Conservation (phyloP, 2,888 invertebrate species). For the Tetranychus truncatus region DNA sequence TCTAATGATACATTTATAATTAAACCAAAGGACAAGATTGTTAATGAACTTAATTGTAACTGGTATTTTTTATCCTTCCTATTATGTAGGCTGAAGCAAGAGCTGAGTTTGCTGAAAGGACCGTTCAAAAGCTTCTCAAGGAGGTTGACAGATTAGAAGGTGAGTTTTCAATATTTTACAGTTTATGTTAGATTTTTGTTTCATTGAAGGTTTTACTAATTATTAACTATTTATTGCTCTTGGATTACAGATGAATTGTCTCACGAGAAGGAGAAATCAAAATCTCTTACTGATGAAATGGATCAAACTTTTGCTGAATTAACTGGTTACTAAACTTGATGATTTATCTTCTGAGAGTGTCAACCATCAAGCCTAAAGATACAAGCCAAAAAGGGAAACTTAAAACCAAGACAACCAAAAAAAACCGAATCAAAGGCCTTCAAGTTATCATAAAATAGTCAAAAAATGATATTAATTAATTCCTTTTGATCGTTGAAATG, state of each 20-base stretch:
- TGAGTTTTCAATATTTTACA: constrained; percentile 27
- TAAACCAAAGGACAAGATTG: too few relatives aligned
- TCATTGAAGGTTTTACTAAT: background rate
- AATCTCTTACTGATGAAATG: constrained; percentile 91
- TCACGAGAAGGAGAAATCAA: constrained; percentile 84
- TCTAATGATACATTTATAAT: too few relatives aligned
- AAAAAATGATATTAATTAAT: too few relatives aligned
- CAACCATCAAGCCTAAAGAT: too few relatives aligned
- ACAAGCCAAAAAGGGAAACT: too few relatives aligned
- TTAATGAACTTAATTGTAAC: too few relatives aligned
- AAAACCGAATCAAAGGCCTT: too few relatives aligned
- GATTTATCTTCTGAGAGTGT: background rate
- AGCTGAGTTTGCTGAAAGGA: constrained; percentile 99
- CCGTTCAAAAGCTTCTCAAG: constrained; percentile 99
- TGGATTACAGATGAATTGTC: constrained; percentile 37
- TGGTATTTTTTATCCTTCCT: background rate
- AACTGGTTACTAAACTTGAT: constrained; percentile 44
- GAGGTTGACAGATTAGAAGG: constrained; percentile 99
- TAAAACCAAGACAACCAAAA: too few relatives aligned
- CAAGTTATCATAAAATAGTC: too few relatives aligned
- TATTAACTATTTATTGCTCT: background rate
- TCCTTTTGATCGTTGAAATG: too few relatives aligned
- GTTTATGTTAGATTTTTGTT: too few relatives aligned
- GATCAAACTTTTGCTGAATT: constrained; percentile 87
- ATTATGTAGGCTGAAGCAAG: constrained; percentile 70